These are phyloP conservation scores for Unio delphinus DNA, from an alignment of 2,888 invertebrate species.

Conservation along the genomic window DNA sequence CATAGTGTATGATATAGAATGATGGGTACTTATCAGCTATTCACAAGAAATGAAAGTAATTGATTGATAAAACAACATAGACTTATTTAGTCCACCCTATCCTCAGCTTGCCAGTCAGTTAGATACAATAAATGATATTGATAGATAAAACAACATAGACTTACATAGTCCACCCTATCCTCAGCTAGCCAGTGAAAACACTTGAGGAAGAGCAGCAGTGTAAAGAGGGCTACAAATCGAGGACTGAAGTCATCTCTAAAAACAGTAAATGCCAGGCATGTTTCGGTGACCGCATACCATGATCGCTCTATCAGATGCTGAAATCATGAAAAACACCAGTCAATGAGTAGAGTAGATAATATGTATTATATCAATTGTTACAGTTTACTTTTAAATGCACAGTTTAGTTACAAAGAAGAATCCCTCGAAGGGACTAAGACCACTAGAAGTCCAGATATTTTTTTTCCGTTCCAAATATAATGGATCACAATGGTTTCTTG, in stretches of 20 bases:
- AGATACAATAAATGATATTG: too few relatives aligned
- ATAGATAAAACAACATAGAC: constrained; percentile 70
- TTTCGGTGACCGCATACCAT: constrained; percentile 99
- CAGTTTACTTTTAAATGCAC: too few relatives aligned
- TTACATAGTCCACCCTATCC: constrained; percentile 98
- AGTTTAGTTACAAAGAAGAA: neutral
- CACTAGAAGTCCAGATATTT: too few relatives aligned
- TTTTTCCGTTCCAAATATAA: too few relatives aligned
- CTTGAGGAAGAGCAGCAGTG: constrained; percentile 94
- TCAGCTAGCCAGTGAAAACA: constrained; percentile 99
- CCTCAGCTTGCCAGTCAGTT: constrained; percentile 94
- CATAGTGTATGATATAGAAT: too few relatives aligned
- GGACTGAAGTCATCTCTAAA: constrained; percentile 97
- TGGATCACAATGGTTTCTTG: too few relatives aligned
- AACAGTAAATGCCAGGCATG: constrained; percentile 98
- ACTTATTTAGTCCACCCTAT: constrained; percentile 98
- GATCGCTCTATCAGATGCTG: constrained; percentile 97
- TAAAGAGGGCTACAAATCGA: constrained; percentile 97
- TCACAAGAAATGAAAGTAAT: too few relatives aligned
- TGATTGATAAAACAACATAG: constrained; percentile 12
- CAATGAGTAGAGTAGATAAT: neutral
- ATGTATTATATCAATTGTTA: too few relatives aligned
- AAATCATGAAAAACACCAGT: constrained; percentile 54
- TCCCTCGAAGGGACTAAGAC: too few relatives aligned
- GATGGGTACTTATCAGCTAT: too few relatives aligned